phyloP scores from a whole-genome alignment of 2,113 vertebrate species.

The Nothoprocta perdicaria region DNA sequence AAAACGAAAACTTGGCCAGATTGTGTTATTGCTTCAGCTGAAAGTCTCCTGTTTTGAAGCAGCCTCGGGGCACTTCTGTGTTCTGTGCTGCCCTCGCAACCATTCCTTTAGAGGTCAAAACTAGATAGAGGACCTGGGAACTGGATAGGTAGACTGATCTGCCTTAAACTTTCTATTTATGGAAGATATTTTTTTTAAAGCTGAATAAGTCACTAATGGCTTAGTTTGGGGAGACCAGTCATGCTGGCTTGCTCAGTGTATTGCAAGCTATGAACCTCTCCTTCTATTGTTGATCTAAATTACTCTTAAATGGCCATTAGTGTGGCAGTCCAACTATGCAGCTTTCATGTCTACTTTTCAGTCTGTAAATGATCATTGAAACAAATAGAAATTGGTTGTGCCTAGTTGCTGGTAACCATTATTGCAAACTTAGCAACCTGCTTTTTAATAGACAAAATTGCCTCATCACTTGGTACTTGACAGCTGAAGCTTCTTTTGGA shows the following conservation, averaged over 20 bases:
- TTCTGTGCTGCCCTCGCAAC: not conserved
- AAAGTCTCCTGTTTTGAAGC: not conserved
- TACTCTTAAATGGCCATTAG: not conserved
- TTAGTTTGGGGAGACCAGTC: not conserved
- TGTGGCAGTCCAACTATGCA: not conserved
- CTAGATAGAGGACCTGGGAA: not conserved
- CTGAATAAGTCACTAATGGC: not conserved
- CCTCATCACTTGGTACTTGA: slow-evolving; percentile 36
- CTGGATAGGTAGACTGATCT: not conserved
- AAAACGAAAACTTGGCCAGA: not conserved
- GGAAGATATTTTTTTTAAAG: not conserved
- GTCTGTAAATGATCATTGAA: not conserved
- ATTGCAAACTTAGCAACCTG: slow-evolving; percentile 22
- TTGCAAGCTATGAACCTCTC: not conserved
- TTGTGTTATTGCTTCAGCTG: not conserved
- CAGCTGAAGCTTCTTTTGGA: slow-evolving; percentile 34
- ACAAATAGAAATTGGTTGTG: slow-evolving; percentile 10
- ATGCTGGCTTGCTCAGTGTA: not conserved
- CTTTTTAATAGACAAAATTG: slow-evolving; percentile 46
- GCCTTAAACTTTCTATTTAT: not conserved
- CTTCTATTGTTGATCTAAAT: not conserved
- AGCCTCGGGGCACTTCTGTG: not conserved
- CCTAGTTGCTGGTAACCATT: slow-evolving; percentile 6
- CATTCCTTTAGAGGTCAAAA: not conserved
- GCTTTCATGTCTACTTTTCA: not conserved